These are phyloP conservation scores for Cerastis rubricosa DNA, from an alignment of 2,888 invertebrate genomes.

Conservation along the genomic window DNA sequence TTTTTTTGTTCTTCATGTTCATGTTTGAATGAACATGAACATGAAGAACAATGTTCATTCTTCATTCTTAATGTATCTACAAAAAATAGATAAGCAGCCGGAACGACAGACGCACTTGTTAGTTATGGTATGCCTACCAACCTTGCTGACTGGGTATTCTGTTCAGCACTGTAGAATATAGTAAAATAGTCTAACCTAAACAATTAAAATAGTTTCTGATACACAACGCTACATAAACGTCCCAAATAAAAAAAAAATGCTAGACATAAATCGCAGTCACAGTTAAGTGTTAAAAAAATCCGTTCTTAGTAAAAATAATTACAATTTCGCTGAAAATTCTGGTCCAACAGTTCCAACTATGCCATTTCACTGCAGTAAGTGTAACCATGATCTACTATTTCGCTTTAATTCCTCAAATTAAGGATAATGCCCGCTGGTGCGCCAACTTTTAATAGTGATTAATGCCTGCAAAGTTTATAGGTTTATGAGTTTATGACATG, in stretches of 20 bases:
- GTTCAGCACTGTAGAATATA: not conserved
- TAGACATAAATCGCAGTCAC: not conserved
- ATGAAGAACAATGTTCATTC: too few species aligned
- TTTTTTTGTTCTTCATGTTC: too few species aligned
- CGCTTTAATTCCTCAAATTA: slow-evolving; percentile 20
- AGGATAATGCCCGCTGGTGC: slow-evolving; percentile 20
- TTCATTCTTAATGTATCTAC: not conserved
- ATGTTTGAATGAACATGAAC: too few species aligned
- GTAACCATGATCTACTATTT: slow-evolving; percentile 1
- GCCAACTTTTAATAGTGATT: slow-evolving; percentile 53
- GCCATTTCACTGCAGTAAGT: not conserved
- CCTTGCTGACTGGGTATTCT: not conserved
- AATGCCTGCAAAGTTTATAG: slow-evolving; percentile 44
- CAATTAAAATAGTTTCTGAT: not conserved
- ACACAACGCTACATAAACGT: not conserved
- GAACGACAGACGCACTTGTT: too few species aligned
- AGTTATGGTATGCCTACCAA: not conserved
- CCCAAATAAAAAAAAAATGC: not conserved
- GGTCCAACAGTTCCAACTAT: not conserved
- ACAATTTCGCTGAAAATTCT: not conserved
- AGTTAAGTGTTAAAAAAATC: not conserved
- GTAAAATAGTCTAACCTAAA: not conserved
- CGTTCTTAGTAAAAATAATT: not conserved
- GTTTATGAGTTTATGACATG: slow-evolving; percentile 36
- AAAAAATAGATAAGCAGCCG: not conserved